Evolutionary conservation across 1,140 invertebrate species (phyloP).

Genomic region (Hirudo medicinalis): DNA sequence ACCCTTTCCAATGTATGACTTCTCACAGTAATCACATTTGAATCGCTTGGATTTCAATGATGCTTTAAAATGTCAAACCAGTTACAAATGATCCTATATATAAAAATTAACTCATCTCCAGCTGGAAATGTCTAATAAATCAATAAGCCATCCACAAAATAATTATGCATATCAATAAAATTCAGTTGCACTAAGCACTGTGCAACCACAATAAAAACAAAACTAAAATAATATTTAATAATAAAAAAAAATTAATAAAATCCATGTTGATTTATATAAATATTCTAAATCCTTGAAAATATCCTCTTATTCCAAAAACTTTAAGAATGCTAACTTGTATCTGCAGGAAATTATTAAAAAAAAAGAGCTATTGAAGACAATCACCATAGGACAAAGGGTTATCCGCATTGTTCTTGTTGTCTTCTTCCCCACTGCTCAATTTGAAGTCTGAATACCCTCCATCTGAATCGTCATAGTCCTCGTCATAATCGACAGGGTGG

Average conservation of each 20-base stretch:
- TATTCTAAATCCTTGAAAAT: too few relatives aligned
- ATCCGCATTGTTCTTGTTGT: constrained; percentile 25
- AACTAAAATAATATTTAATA: too few relatives aligned
- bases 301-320: too few relatives aligned
- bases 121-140: too few relatives aligned
- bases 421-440: constrained; percentile 44
- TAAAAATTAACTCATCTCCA: too few relatives aligned
- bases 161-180: too few relatives aligned
- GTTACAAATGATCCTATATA: too few relatives aligned
- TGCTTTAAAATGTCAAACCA: background rate
- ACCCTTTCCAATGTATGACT: constrained; percentile 40
- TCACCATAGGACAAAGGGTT: background rate
- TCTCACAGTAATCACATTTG: constrained; percentile 39
- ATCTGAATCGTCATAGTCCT: constrained; percentile 52
- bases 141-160: too few relatives aligned
- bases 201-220: too few relatives aligned
- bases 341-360: background rate
- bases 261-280: too few relatives aligned
- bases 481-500: constrained; percentile 49
- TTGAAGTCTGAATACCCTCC: constrained; percentile 54
- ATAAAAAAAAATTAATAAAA: too few relatives aligned
- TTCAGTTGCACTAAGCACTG: too few relatives aligned
- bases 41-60: constrained; percentile 32
- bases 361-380: background rate
- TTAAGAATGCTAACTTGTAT: background rate